phyloP scores from a whole-genome alignment of 2,797 vertebrate genomes.

The Helostoma temminkii region DNA sequence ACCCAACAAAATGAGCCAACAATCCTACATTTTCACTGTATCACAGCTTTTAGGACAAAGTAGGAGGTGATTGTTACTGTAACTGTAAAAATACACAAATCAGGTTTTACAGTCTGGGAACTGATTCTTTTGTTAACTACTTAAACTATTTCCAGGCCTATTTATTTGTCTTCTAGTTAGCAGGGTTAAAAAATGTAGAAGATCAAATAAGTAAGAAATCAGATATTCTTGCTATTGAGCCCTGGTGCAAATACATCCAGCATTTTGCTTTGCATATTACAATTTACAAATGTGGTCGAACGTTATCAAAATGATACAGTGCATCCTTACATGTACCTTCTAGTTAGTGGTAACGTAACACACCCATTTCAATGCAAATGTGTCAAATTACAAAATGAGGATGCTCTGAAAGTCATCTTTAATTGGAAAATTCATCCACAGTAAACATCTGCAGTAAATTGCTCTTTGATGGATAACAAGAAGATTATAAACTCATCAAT shows the following conservation, averaged over 20 bases:
- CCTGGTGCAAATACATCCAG: not conserved
- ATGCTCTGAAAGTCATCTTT: not conserved
- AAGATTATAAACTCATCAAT: slow-evolving; percentile 6
- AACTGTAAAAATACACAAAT: not conserved
- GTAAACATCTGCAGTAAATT: not conserved
- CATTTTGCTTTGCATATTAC: not conserved
- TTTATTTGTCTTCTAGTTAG: not conserved
- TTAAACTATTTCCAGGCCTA: not conserved
- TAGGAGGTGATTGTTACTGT: not conserved
- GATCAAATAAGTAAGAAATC: not conserved
- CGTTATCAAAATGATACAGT: not conserved
- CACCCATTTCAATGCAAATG: not conserved
- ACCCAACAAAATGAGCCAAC: too few species aligned
- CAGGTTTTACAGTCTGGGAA: not conserved
- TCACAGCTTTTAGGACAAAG: not conserved
- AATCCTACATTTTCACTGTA: too few species aligned
- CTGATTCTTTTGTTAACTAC: not conserved
- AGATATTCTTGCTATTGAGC: not conserved
- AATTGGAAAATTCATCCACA: not conserved
- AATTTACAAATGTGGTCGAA: not conserved
- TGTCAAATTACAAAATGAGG: not conserved
- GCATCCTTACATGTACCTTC: not conserved
- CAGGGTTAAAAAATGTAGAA: not conserved
- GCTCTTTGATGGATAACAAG: slow-evolving; percentile 2
- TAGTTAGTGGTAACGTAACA: not conserved